Evolutionary conservation across 2,113 vertebrate species (phyloP).

Genomic region (Platichthys flesus): DNA sequence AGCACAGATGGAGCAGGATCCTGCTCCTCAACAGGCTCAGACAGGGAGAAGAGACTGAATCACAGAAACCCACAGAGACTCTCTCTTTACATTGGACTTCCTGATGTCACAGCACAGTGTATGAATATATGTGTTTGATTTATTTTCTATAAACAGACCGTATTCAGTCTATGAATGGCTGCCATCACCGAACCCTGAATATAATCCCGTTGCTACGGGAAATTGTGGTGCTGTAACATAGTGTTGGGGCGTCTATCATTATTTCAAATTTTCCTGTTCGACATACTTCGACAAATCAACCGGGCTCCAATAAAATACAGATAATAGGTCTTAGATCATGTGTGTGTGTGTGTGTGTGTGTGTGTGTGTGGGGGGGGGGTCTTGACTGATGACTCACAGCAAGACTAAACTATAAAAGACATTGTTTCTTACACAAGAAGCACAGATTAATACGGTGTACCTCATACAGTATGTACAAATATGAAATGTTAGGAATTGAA

Average conservation of each 20-base stretch:
- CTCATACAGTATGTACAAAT: no score
- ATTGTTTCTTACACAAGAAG: constrained; percentile 45
- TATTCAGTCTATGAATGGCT: no score
- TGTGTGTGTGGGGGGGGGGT: no score
- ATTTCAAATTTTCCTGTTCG: constrained; percentile 5
- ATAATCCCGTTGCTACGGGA: background rate
- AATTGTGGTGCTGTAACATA: background rate
- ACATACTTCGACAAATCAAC: constrained; percentile 16
- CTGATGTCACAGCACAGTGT: background rate
- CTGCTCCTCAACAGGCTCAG: constrained; percentile 34
- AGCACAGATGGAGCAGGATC: constrained; percentile 58
- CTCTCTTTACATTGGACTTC: constrained; percentile 27
- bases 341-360: background rate
- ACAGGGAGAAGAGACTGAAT: constrained; percentile 17
- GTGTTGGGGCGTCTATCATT: constrained; percentile 5
- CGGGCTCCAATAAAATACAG: constrained; percentile 15
- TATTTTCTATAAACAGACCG: background rate
- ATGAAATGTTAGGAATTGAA: no score
- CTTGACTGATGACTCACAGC: constrained; percentile 44
- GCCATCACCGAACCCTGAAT: background rate
- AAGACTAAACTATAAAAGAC: constrained; percentile 25
- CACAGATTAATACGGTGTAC: no score
- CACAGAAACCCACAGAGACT: constrained; percentile 1
- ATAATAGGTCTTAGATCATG: constrained; percentile 27
- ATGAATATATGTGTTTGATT: no score